A percentile compares a stretch with the other conserved stretches of the same genome.
These are phyloP conservation scores for Pleuronectes platessa DNA, from an alignment of 2,113 vertebrate species.

Conservation along the genomic window DNA sequence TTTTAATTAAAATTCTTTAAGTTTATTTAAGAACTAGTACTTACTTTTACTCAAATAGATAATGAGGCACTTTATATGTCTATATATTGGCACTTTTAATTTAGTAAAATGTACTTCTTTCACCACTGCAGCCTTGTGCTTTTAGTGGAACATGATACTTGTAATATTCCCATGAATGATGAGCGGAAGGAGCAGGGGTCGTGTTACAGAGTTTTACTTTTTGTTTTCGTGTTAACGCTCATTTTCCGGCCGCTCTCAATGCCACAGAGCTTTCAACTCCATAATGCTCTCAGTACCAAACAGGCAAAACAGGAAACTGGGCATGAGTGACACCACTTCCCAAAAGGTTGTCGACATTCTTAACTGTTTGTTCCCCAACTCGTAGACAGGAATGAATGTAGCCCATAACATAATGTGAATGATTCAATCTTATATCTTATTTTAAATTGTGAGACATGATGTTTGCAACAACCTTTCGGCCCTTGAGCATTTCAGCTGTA, in stretches of 20 bases:
- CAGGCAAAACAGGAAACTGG: constrained; percentile 73
- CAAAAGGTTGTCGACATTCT: constrained; percentile 52
- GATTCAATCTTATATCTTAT: background rate
- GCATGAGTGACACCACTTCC: constrained; percentile 66
- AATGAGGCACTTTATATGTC: too few species aligned
- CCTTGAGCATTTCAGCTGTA: background rate
- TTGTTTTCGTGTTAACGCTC: constrained; percentile 1
- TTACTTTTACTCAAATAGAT: background rate
- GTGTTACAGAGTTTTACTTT: constrained; percentile 13
- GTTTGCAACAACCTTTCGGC: background rate
- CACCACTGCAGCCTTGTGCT: background rate
- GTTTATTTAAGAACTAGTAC: too few species aligned
- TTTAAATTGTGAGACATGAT: background rate
- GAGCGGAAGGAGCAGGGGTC: background rate
- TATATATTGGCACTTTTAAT: too few species aligned
- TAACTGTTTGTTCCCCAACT: constrained; percentile 62
- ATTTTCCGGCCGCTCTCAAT: constrained; percentile 52
- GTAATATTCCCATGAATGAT: background rate
- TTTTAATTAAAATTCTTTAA: too few species aligned
- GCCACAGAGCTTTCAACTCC: constrained; percentile 64
- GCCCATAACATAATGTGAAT: background rate
- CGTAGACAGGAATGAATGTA: background rate
- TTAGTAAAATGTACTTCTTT: background rate
- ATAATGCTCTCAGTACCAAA: constrained; percentile 56
- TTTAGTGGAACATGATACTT: background rate